Percentiles rank a stretch among this genome's conserved stretches.
Conservation (phyloP, 2,113 vertebrate genomes). For the Oryzias celebensis region DNA sequence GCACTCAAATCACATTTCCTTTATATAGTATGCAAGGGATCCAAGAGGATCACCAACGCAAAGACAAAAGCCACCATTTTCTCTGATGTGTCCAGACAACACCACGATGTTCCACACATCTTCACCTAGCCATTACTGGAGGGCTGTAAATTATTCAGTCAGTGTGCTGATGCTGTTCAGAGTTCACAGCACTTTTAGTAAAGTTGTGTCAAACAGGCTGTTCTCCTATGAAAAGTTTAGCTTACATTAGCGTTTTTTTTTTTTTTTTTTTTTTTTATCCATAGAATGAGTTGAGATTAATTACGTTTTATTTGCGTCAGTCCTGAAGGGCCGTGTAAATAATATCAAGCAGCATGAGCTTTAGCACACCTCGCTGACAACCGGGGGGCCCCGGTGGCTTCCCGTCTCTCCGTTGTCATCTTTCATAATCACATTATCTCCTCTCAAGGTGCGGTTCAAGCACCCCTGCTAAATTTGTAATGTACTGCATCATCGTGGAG, state of each 20-base stretch:
- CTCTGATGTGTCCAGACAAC: constrained; percentile 19
- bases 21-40: constrained; percentile 1
- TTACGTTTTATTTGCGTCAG: constrained; percentile 30
- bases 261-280: neutral
- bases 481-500: constrained; percentile 26
- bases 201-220: neutral
- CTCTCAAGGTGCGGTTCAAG: constrained; percentile 51
- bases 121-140: constrained; percentile 24
- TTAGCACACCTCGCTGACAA: constrained; percentile 59
- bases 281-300: constrained; percentile 43
- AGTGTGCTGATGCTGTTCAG: neutral
- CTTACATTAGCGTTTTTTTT: neutral
- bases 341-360: constrained; percentile 45
- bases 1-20: constrained; percentile 4
- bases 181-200: constrained; percentile 5
- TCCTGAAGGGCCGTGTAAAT: constrained; percentile 56
- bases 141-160: constrained; percentile 45
- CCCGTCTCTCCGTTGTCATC: constrained; percentile 23
- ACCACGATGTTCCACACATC: constrained; percentile 33
- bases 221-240: constrained; percentile 4
- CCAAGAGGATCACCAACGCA: constrained; percentile 11
- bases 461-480: constrained; percentile 46
- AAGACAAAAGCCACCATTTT: constrained; percentile 18
- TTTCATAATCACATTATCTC: constrained; percentile 57
- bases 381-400: constrained; percentile 2